Conservation (phyloP, 2,113 vertebrate species). For the Muntiacus reevesi region DNA sequence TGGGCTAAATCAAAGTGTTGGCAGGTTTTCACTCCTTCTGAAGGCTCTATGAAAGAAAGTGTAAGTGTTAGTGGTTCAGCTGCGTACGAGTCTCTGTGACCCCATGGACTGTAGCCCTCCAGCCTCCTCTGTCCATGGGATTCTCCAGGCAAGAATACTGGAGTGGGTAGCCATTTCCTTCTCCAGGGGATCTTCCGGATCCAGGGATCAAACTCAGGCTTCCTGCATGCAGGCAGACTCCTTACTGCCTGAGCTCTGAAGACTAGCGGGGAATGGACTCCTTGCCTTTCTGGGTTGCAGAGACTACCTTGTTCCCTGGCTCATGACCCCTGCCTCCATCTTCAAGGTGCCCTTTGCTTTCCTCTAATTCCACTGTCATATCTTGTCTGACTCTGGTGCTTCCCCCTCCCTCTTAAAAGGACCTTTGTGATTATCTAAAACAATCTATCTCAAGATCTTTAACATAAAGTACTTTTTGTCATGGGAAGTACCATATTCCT, state of each 20-base stretch:
- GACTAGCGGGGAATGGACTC: not conserved
- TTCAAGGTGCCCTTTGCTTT: not conserved
- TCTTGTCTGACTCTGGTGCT: not conserved
- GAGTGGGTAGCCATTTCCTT: not conserved
- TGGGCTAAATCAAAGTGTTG: not conserved
- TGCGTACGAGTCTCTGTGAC: fast-evolving
- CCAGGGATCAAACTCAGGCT: not conserved
- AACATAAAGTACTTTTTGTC: not conserved
- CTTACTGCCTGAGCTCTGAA: not conserved
- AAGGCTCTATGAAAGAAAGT: not conserved
- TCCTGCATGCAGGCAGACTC: not conserved
- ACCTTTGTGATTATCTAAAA: not conserved
- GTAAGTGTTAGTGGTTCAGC: not conserved
- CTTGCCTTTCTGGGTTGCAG: not conserved
- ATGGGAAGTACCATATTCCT: not conserved
- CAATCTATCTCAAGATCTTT: too few relatives aligned
- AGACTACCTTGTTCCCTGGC: not conserved
- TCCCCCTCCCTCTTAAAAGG: not conserved
- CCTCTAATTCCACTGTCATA: not conserved
- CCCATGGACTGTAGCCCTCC: not conserved
- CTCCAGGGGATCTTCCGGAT: not conserved
- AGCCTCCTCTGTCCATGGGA: not conserved
- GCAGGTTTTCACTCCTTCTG: not conserved
- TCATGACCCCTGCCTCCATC: fast-evolving
- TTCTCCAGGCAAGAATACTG: not conserved